phyloP scores from a whole-genome alignment of 30 jellyfish, hydroid and myxozoan species.

The Turritopsis rubra region DNA sequence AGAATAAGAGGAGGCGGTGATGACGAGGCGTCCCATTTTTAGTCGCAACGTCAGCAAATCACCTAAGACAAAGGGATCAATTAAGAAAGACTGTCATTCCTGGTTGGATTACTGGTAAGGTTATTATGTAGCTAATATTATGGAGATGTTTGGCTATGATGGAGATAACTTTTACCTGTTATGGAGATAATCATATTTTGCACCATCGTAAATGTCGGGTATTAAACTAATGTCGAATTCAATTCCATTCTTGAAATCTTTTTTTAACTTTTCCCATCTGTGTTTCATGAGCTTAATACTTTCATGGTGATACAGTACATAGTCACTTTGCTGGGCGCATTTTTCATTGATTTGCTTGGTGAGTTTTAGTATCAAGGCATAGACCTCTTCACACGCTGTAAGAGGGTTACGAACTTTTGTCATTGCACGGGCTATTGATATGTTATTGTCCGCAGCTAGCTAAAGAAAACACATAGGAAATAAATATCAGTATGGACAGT shows the following conservation, averaged over 20 bases:
- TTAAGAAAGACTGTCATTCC: too few species aligned
- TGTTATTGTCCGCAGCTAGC: slow-evolving; percentile 65
- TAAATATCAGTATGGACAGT: too few species aligned
- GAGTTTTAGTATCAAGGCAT: slow-evolving; percentile 40
- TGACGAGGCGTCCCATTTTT: too few species aligned
- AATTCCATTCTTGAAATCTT: slow-evolving; percentile 37
- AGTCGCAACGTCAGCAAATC: too few species aligned
- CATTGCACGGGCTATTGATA: slow-evolving; percentile 58
- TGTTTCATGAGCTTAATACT: slow-evolving; percentile 59
- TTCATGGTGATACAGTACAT: slow-evolving; percentile 47
- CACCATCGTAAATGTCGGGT: slow-evolving; percentile 95
- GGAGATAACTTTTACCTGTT: slow-evolving; percentile 45
- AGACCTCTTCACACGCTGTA: slow-evolving; percentile 63
- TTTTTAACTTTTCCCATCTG: slow-evolving; percentile 81
- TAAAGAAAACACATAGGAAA: slow-evolving; percentile 22
- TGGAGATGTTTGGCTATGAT: background rate
- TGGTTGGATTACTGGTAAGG: too few species aligned
- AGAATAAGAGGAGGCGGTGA: too few species aligned
- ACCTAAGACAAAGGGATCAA: too few species aligned
- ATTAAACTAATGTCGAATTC: slow-evolving; percentile 84
- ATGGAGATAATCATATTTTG: slow-evolving; percentile 76
- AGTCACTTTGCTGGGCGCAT: slow-evolving; percentile 28
- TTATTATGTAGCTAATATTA: too few species aligned
- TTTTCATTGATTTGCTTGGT: slow-evolving; percentile 64
- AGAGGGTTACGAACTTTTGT: slow-evolving; percentile 62